phyloP scores from a whole-genome alignment of 2,797 vertebrate genomes.

The Squalus acanthias region DNA sequence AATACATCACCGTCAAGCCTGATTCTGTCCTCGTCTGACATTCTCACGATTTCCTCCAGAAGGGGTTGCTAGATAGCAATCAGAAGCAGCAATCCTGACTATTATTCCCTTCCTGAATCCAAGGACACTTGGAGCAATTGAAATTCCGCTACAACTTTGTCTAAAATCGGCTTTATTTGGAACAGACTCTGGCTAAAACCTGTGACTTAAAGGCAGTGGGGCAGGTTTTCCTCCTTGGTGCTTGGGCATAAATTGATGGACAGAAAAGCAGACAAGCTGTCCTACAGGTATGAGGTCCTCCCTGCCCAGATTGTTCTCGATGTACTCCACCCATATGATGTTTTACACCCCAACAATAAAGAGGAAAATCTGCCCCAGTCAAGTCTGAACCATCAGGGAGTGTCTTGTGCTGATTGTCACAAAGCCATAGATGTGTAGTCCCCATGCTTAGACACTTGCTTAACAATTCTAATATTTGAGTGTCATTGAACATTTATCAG shows the following conservation, averaged over 20 bases:
- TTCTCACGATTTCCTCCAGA: background rate
- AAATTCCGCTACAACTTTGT: background rate
- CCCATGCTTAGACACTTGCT: background rate
- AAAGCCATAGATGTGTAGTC: background rate
- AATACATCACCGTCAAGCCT: background rate
- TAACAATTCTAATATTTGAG: background rate
- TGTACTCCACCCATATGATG: background rate
- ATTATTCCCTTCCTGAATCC: too few species aligned
- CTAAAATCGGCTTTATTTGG: too few species aligned
- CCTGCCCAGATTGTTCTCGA: background rate
- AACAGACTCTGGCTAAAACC: background rate
- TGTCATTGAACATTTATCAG: background rate
- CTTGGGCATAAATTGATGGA: background rate
- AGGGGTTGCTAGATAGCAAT: background rate
- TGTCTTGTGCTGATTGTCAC: background rate
- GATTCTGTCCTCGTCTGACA: background rate
- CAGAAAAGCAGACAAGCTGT: background rate
- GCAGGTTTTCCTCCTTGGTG: background rate
- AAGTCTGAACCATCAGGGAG: background rate
- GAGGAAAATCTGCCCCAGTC: background rate
- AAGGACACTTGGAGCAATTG: background rate
- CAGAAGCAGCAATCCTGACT: background rate
- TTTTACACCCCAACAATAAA: background rate
- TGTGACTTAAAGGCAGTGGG: background rate
- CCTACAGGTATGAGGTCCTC: background rate